Base-by-base conservation (phyloP, 2,113 vertebrate genomes). In the Psephotus haematonotus region DNA sequence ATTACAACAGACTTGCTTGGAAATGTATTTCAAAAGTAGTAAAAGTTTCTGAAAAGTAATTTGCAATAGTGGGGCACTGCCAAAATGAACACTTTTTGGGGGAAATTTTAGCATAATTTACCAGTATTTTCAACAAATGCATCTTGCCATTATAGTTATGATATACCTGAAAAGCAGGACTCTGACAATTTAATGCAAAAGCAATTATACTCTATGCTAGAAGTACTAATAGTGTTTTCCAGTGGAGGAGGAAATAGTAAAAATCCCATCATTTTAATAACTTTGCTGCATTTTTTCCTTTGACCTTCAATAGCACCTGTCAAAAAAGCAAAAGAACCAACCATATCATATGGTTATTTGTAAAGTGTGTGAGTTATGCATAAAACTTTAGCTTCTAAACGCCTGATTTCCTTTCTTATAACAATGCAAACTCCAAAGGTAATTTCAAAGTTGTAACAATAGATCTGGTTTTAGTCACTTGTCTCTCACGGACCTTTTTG, bases 111-210 rank as follows among this genome's bases (percentile, higher is more conserved):
- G 7, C 37, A 46, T 84, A 96, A 88, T 88, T 92, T 69, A 37
- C 3, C 4, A 82, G 39, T 46, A 84, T 86, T 93, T 95, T 95
- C 52, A 86, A 57, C n/a, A 96, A 94, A 84, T 82, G n/a, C 28
- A 68, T 53, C 74, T 88, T 86, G 43, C 10, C 15, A 46, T 77
- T 94, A 81, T 14, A 37, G n/a, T 55, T 86, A 77, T 17, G 13
- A 62, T 43, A 28, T 39, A 86, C 35, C 37, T 88, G 76, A 60
- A 93, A 86, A 96, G 5, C 15, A 92, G 37, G 29, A 50, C 46
- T 78, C 7, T 93, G 90, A 95, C 79, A 96, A 76, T 90, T 97
- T 90, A 94, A 96, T 88, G 79, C 35, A 92, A 71, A 94, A 96
- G 23, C n/a, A 93, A 90, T 93, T 93, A 92, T 60, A 81, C 14